Percentiles rank a stretch among this genome's conserved stretches.
These are phyloP conservation scores for Oncorhynchus gorbuscha DNA, from an alignment of 2,113 vertebrate genomes.

Conservation along the genomic window DNA sequence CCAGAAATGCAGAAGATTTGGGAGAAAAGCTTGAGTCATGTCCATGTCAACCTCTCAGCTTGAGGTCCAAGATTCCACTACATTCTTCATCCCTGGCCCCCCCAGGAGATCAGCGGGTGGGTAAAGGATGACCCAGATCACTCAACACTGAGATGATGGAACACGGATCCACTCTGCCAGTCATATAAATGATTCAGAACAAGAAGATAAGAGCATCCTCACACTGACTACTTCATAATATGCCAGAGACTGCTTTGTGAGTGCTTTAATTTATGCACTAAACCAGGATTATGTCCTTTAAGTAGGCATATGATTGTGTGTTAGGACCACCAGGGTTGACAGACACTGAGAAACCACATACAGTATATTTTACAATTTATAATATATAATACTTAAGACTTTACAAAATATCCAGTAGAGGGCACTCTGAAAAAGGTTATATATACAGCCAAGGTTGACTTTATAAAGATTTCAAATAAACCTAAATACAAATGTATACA, in stretches of 20 bases:
- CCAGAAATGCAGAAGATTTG: not conserved
- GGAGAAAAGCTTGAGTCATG: not conserved
- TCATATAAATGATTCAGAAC: slow-evolving; percentile 65
- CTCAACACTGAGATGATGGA: slow-evolving; percentile 27
- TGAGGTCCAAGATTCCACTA: too few relatives aligned
- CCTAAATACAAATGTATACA: not conserved
- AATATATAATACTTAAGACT: too few relatives aligned
- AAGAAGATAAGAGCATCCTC: slow-evolving; percentile 33
- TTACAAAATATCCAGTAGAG: not conserved
- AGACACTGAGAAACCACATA: too few relatives aligned
- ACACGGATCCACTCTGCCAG: slow-evolving; percentile 49
- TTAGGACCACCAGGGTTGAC: slow-evolving; percentile 22
- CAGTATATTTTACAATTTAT: too few relatives aligned
- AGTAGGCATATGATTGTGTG: not conserved
- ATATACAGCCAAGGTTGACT: not conserved
- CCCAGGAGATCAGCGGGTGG: slow-evolving; percentile 19
- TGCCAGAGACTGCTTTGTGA: slow-evolving; percentile 18
- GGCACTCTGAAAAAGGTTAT: slow-evolving; percentile 28
- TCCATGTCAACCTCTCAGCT: not conserved
- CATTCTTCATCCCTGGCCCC: slow-evolving; percentile 14
- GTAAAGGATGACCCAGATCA: slow-evolving; percentile 55
- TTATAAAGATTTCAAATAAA: not conserved
- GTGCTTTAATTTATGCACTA: not conserved
- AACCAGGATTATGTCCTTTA: not conserved
- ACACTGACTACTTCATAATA: slow-evolving; percentile 36